These are phyloP conservation scores for Morelia viridis DNA, from an alignment of 2,797 vertebrate species.

Conservation along the genomic window DNA sequence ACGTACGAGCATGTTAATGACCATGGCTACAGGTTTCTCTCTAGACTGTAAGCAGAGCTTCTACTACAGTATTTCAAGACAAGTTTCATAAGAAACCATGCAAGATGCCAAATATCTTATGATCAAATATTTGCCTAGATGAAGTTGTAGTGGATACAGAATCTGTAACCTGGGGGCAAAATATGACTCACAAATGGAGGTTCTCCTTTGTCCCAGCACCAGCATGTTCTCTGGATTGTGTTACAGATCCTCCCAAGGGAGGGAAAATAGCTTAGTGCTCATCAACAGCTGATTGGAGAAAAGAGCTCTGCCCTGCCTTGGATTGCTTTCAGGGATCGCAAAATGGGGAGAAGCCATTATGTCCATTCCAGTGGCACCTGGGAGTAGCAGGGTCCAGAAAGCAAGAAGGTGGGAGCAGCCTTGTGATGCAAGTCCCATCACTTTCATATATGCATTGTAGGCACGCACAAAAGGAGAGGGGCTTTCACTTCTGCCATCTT, in stretches of 20 bases:
- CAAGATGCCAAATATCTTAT: background rate
- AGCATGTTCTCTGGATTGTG: background rate
- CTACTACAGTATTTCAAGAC: background rate
- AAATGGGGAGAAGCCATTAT: background rate
- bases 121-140: background rate
- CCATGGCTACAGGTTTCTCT: background rate
- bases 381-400: background rate
- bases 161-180: background rate
- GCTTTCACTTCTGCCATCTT: background rate
- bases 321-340: background rate
- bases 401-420: background rate
- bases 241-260: background rate
- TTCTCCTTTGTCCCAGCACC: background rate
- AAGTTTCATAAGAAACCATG: background rate
- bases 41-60: background rate
- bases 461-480: background rate
- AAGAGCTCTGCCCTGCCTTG: background rate
- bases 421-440: background rate
- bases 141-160: background rate
- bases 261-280: background rate
- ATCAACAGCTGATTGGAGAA: background rate
- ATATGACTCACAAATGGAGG: background rate
- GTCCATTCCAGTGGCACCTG: background rate
- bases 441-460: background rate
- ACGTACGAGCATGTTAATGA: background rate